Base-by-base conservation (phyloP, 2,888 invertebrate genomes). In the Belgica antarctica region DNA sequence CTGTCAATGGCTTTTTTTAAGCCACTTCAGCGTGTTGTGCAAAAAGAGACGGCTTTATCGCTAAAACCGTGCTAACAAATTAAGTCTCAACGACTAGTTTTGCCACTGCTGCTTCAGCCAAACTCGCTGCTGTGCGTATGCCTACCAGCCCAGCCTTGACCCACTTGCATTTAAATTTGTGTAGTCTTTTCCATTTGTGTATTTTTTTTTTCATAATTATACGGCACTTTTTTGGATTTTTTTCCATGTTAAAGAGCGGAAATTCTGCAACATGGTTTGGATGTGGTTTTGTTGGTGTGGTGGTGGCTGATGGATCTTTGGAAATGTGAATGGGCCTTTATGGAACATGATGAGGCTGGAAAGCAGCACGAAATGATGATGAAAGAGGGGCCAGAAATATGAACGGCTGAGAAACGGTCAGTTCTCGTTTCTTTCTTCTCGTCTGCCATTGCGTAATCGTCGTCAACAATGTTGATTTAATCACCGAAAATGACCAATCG, bases 161-260 rank as follows among this genome's bases (percentile, higher is more conserved):
- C 68, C 68, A 68, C 52, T 34, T 68, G 28, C 34, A 24, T 41
- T 63, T 17, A 31, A 41, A 63, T 63, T 63, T 22, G 2, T 31
- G 15, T 27, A 8, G 34, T 31, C 12, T 12, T 46, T 65, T 12
- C 1, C 1, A 25, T 19, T 19, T 8, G 27, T 19, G 59, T 24
- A 4, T 15, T 24, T 34, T 68, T 68, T 62, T 34, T 68, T 57
- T 68, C 68, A 68, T 68, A 68, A 68, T 68, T 68, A 68, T 68
- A 68, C 68, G 31, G 47, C 25, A 52, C 19, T 59, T 59, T 59
- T 57, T 17, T 57, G n/a, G 46, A 46, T 46, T 4, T 3, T 46
- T 46, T 46, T 27, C 27, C 8, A 25, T 15, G 3, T 27, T 27
- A 27, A 46, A 68, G 34, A 57, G 52, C 68, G 68, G 68, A 68